phyloP scores from a whole-genome alignment of 2,888 invertebrate species.

The Tenthredo scrophulariae region DNA sequence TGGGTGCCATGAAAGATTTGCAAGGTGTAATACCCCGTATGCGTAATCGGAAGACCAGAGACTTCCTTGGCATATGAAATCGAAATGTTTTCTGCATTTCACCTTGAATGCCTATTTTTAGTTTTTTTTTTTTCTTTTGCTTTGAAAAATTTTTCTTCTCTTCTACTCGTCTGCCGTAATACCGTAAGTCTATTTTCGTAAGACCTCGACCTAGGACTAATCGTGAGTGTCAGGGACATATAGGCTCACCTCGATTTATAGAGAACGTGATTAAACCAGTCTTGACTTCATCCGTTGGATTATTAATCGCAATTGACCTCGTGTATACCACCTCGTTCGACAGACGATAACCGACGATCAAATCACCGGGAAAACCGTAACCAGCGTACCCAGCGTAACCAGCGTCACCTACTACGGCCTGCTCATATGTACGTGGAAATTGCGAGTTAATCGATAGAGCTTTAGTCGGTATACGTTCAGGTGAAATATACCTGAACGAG shows the following conservation, averaged over 20 bases:
- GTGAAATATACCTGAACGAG: constrained; percentile 12
- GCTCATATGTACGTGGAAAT: neutral
- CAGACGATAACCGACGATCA: constrained; percentile 68
- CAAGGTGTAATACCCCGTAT: too few species aligned
- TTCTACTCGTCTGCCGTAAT: neutral
- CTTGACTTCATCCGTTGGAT: constrained; percentile 70
- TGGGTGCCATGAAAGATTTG: too few species aligned
- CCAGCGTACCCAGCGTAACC: constrained; percentile 20
- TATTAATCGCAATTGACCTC: constrained; percentile 69
- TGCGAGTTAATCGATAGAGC: constrained; percentile 13
- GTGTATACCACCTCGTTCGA: constrained; percentile 72
- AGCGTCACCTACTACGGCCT: constrained; percentile 34
- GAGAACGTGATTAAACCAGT: constrained; percentile 66
- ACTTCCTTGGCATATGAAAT: too few species aligned
- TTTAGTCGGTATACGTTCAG: constrained; percentile 31
- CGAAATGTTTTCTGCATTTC: too few species aligned
- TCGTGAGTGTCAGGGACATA: neutral
- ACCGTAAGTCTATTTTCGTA: neutral
- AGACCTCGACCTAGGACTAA: neutral
- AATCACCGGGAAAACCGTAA: constrained; percentile 71
- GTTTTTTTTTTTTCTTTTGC: neutral
- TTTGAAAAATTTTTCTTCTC: neutral
- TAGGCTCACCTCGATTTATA: constrained; percentile 67
- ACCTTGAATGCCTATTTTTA: too few species aligned
- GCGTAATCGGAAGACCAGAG: too few species aligned